phyloP scores from a whole-genome alignment of 2,888 invertebrate species.

The Leucozona laternaria region DNA sequence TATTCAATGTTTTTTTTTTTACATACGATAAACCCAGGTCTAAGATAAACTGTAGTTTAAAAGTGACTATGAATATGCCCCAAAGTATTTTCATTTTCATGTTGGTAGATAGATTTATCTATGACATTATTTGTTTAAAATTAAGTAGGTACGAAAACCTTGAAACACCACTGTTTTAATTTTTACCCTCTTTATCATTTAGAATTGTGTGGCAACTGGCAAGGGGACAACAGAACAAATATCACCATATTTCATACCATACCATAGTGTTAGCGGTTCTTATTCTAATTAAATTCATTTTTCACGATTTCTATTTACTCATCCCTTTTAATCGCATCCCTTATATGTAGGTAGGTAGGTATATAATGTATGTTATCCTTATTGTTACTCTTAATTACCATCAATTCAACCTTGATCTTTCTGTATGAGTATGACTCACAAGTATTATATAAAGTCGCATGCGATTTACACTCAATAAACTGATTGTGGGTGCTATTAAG shows the following conservation, averaged over 20 bases:
- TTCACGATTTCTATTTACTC: constrained; percentile 57
- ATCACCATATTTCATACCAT: constrained; percentile 20
- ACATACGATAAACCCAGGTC: too few species aligned
- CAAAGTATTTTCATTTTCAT: too few species aligned
- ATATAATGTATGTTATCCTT: constrained; percentile 3
- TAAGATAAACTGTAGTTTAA: too few species aligned
- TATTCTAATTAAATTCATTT: constrained; percentile 72
- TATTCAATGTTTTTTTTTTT: too few species aligned
- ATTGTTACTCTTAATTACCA: constrained; percentile 50
- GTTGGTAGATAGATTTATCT: too few species aligned
- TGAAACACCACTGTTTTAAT: constrained; percentile 42
- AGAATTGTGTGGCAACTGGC: constrained; percentile 21
- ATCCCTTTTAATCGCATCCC: constrained; percentile 39
- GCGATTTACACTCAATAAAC: constrained; percentile 6
- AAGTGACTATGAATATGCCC: too few species aligned
- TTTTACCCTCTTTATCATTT: background rate
- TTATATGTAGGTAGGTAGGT: too few species aligned
- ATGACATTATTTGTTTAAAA: too few species aligned
- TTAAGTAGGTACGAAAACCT: background rate
- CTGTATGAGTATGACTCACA: constrained; percentile 45
- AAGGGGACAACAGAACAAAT: constrained; percentile 28
- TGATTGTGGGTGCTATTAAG: background rate
- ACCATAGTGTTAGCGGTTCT: constrained; percentile 60
- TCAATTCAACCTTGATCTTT: constrained; percentile 70
- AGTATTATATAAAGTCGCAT: background rate